A percentile compares a stretch with the other conserved stretches of the same genome.
These are phyloP conservation scores for Hypotaenidia okinawae DNA, from an alignment of 2,797 vertebrate genomes.

Conservation along the genomic window DNA sequence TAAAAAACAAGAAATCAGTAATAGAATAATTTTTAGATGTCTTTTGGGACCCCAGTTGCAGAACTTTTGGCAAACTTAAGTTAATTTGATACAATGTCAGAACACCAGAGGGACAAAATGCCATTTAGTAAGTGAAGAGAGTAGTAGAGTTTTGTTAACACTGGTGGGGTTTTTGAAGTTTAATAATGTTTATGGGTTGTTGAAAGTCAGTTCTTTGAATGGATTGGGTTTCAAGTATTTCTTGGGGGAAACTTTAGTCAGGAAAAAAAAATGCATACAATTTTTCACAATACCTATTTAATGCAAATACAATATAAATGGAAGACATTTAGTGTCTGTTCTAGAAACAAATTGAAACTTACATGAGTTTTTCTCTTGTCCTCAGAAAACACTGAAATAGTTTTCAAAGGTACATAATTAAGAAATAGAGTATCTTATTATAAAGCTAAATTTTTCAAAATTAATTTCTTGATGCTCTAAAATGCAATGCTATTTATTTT, in stretches of 20 bases:
- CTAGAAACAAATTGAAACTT: background rate
- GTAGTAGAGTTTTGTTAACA: background rate
- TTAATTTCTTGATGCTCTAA: background rate
- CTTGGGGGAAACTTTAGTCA: background rate
- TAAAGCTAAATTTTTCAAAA: background rate
- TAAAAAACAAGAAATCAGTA: background rate
- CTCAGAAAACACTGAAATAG: background rate
- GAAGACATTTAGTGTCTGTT: background rate
- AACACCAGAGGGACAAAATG: background rate
- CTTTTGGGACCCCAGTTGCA: background rate
- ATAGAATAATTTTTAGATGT: background rate
- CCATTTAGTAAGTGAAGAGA: background rate
- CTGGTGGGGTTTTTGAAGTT: background rate
- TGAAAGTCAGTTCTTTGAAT: background rate
- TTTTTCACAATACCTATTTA: background rate
- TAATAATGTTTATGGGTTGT: background rate
- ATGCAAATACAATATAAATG: background rate
- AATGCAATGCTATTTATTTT: background rate
- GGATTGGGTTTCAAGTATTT: background rate
- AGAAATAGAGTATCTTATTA: background rate
- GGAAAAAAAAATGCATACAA: background rate
- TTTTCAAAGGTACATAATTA: background rate
- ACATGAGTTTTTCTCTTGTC: background rate
- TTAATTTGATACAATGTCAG: background rate
- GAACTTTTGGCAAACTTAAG: background rate